phyloP scores from a whole-genome alignment of 2,888 invertebrate species.

The Dinocampus coccinellae region DNA sequence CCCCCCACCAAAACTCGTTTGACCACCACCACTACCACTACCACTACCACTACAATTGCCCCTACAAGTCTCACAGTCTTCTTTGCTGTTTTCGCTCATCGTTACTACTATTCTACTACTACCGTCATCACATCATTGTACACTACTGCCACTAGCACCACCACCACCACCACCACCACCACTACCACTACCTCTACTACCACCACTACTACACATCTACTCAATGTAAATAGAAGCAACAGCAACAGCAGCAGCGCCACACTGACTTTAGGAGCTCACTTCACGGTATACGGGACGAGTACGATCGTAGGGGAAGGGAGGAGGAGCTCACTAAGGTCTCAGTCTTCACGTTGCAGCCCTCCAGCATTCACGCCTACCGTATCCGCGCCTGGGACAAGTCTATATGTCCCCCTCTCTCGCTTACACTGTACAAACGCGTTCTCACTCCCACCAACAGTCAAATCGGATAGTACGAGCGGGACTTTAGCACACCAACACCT shows the following conservation, averaged over 20 bases:
- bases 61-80: too few relatives aligned
- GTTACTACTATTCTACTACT: too few relatives aligned
- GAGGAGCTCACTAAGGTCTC: constrained; percentile 63
- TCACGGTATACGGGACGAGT: constrained; percentile 33
- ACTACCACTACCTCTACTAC: constrained; percentile 1
- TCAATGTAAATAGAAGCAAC: too few relatives aligned
- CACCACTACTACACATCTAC: not conserved
- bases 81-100: too few relatives aligned
- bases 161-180: constrained; percentile 15
- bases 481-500: constrained; percentile 68
- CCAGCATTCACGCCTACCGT: constrained; percentile 69
- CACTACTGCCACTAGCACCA: constrained; percentile 9
- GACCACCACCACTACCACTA: constrained; percentile 5
- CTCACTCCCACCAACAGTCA: constrained; percentile 31
- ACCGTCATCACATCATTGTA: not conserved
- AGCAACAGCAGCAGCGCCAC: constrained; percentile 35
- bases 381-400: constrained; percentile 48
- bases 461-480: constrained; percentile 47
- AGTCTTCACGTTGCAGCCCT: constrained; percentile 68
- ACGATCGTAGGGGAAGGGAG: constrained; percentile 62
- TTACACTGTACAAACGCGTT: constrained; percentile 2
- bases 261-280: constrained; percentile 25
- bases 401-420: constrained; percentile 32
- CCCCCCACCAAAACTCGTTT: constrained; percentile 24
- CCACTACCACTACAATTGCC: not conserved